A percentile compares a stretch with the other conserved stretches of the same genome.
Evolutionary conservation across 2,113 vertebrate genomes (phyloP).

Genomic region (Rutilus rutilus): DNA sequence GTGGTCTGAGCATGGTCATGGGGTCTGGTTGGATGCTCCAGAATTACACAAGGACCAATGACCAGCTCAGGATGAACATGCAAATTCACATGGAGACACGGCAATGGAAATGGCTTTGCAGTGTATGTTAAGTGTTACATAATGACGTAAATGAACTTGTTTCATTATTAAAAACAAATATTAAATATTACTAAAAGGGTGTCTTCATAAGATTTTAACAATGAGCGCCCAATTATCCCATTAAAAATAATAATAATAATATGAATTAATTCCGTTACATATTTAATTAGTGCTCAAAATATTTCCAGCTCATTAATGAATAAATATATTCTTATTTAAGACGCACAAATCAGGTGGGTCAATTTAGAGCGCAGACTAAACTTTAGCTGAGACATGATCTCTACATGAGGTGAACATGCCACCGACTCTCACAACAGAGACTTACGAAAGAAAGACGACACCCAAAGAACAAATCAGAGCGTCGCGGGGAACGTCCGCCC

Average conservation of each 20-base stretch:
- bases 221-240: neutral
- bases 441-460: slow-evolving; percentile 75
- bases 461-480: slow-evolving; percentile 71
- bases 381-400: slow-evolving; percentile 45
- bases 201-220: neutral
- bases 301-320: neutral
- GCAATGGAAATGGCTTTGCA: slow-evolving; percentile 52
- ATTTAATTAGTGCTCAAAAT: neutral
- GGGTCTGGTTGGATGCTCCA: slow-evolving; percentile 21
- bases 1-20: slow-evolving; percentile 49
- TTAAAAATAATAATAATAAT: neutral
- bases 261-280: neutral
- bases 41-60: slow-evolving; percentile 42
- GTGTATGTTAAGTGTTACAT: slow-evolving; percentile 41
- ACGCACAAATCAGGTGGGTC: neutral
- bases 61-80: slow-evolving; percentile 53
- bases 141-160: neutral
- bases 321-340: neutral
- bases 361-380: neutral
- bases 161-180: neutral
- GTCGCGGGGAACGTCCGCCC: slow-evolving; percentile 56
- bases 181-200: slow-evolving; percentile 3
- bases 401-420: slow-evolving; percentile 76
- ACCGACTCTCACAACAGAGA: slow-evolving; percentile 73
- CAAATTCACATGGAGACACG: slow-evolving; percentile 41